Percentiles rank a stretch among this genome's conserved stretches.
Evolutionary conservation across 2,113 vertebrate species (phyloP).

Genomic region (Tychaedon coryphoeus): DNA sequence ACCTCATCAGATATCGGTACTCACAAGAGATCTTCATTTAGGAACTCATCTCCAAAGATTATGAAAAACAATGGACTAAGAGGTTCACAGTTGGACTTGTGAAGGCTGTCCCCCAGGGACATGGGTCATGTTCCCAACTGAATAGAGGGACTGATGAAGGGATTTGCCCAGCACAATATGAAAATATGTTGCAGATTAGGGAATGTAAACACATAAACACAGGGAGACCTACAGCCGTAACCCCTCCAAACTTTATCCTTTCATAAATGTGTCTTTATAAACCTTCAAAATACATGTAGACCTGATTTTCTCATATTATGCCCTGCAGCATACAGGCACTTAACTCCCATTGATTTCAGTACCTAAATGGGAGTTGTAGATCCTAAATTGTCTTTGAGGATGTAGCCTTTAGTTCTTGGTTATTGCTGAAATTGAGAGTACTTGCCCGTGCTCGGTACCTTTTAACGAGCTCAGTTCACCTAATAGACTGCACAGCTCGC

Average conservation of each 20-base stretch:
- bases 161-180: neutral
- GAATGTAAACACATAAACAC: neutral
- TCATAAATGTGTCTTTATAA: neutral
- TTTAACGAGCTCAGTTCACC: slow-evolving; percentile 51
- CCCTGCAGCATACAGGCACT: slow-evolving; percentile 15
- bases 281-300: slow-evolving; percentile 16
- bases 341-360: slow-evolving; percentile 53
- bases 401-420: slow-evolving; percentile 49
- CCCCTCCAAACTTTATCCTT: neutral
- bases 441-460: slow-evolving; percentile 9
- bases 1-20: neutral
- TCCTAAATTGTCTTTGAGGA: slow-evolving; percentile 53
- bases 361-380: slow-evolving; percentile 37
- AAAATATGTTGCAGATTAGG: neutral
- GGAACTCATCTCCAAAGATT: neutral
- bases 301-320: slow-evolving; percentile 27
- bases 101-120: neutral
- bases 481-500: slow-evolving; percentile 2
- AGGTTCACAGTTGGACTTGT: neutral
- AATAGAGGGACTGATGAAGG: neutral
- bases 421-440: slow-evolving; percentile 25
- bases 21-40: neutral
- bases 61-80: neutral
- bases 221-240: neutral
- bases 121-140: neutral